Evolutionary conservation across 1,140 invertebrate genomes (phyloP).

Genomic region (Amyelois transitella): DNA sequence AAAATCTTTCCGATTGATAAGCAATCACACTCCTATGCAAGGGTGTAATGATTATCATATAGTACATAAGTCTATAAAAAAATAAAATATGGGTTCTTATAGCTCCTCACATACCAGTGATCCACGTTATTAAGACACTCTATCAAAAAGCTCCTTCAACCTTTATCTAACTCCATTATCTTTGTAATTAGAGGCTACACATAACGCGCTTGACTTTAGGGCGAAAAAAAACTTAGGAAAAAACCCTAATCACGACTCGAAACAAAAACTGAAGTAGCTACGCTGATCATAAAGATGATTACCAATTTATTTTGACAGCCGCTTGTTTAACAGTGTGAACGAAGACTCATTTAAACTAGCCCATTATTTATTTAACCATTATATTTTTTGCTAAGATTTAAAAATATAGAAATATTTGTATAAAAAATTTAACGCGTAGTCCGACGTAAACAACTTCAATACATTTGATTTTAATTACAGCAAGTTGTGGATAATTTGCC

Average conservation of each 20-base stretch:
- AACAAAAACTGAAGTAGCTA: background rate
- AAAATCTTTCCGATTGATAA: too few species aligned
- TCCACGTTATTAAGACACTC: background rate
- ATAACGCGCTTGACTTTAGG: conserved; percentile 1
- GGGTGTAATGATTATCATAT: too few species aligned
- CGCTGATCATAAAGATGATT: background rate
- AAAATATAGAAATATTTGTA: background rate
- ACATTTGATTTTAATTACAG: background rate
- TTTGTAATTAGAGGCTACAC: conserved; percentile 3
- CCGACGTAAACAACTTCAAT: background rate
- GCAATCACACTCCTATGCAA: too few species aligned
- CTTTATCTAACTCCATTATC: background rate
- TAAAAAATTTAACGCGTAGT: background rate
- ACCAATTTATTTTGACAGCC: conserved; percentile 22
- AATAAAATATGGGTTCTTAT: too few species aligned
- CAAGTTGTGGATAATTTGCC: too few species aligned
- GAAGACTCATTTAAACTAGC: background rate
- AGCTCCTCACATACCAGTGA: too few species aligned
- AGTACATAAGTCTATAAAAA: too few species aligned
- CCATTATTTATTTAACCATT: background rate
- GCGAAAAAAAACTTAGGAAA: background rate
- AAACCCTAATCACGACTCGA: background rate
- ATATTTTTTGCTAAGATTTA: background rate
- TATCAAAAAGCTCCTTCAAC: background rate
- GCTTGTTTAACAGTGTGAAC: background rate